Evolutionary conservation across 2,888 invertebrate species (phyloP), one percentile per base, ranked within the genome.

Genomic region (Philereme transversata): DNA sequence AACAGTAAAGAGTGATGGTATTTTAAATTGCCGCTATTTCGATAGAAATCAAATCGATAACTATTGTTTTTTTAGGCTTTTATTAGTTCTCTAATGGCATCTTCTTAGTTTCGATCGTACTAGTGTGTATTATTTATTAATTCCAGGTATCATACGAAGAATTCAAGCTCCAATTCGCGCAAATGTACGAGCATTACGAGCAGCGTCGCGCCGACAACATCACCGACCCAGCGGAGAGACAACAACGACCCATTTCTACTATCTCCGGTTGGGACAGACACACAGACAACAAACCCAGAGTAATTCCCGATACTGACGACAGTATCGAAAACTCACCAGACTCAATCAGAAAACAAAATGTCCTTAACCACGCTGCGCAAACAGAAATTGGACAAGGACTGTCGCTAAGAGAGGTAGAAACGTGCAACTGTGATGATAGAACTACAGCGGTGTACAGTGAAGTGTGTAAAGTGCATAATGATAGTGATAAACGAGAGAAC

Each of bases 181-280:
- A 98, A 91, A 98, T 99, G 97, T 98, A 98, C 83, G 98, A 98
- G 81, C 97, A 97, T 81, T 99, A 99, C 82, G 98, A 99, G 81
- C 95, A 97, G 57, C 97, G 98, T 72, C 94, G 98, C 58, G 97
- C 98, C 0, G 98, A 99, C 87, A 97, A 98, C 85, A 97, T 99
- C 75, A 97, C 98, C 0, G 99, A 99, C 90, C 98, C 98, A 0
- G 96, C 97, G n/a, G 94, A 98, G 70, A 93, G 98, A 11, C 97
- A 97, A 81, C 97, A 98, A 75, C 95, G 97, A 48, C 99, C 99
- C 11, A 98, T 99, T 71, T 98, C 98, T 83, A 99, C 99, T 50
- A 99, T 99, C 77, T 98, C 98, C 0, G 99, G 99, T 57, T 97
- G 97, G 97, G 97, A 97, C 82, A 95, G 96, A 43, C 95, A 78